Base-by-base conservation (phyloP, 2,113 vertebrate species). In the Engystomops pustulosus region DNA sequence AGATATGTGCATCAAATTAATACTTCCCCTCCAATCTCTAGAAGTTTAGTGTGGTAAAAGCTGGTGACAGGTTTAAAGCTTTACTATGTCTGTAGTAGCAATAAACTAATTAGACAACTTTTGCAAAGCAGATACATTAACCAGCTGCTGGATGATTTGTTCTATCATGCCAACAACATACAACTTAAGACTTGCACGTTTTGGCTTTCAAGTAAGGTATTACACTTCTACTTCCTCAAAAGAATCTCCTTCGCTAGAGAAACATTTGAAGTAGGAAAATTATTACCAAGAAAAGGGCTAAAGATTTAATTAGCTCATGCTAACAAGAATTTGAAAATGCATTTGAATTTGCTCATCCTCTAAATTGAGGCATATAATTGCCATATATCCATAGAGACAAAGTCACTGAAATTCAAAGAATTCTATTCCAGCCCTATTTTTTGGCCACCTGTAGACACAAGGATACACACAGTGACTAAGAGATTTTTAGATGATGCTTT, bases 401-500 rank as follows among this genome's bases (percentile, higher is more conserved):
- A 84, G 81, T 67, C 71, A 75, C 81, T 14, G 58, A 67, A 53
- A 77, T 84, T 84, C 60, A 53, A 78, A 77, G 74, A 69, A 44
- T 85, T 69, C 45, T 69, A 67, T 85, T 79, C 62, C 30, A 70
- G 23, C 55, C 30, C 47, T 79, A 85, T 79, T 85, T 85, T 85
- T 85, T 85, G 65, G 83, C 83, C 83, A 85, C 83, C 83, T 85
- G 83, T 85, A 85, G 74, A 70, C 32, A 78, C 45, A 84, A 78
- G 74, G 75, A 85, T 41, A 30, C 75, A 85, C 53, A 23, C 34
- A 45, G 47, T 84, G 83, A 85, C 74, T 85, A 58, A 78, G 72
- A 84, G 83, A 79, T 79, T 84, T 79, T 85, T 47, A 79, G 62
- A 85, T 70, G 83, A 79, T 68, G 62, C 83, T 85, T 78, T 45